Evolutionary conservation across 2,888 invertebrate species (phyloP).

Genomic region (Lithophane socia): DNA sequence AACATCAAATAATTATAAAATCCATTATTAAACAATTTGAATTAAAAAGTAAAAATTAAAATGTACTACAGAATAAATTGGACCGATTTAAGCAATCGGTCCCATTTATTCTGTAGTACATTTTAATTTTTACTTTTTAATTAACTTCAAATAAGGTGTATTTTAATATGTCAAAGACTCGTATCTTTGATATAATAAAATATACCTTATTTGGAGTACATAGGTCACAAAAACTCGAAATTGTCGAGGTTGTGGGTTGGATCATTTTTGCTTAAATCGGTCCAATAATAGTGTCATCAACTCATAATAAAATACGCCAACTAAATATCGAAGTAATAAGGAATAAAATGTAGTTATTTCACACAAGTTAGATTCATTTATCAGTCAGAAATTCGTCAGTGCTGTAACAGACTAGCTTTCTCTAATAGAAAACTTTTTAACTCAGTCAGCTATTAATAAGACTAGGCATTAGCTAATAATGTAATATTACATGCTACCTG

Average conservation of each 20-base stretch:
- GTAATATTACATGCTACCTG: too few species aligned
- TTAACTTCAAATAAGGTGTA: too few species aligned
- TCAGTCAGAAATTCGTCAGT: not conserved
- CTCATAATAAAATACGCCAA: not conserved
- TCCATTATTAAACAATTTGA: not conserved
- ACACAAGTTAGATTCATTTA: not conserved
- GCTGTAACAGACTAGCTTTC: not conserved
- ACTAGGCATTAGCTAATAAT: not conserved
- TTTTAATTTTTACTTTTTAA: too few species aligned
- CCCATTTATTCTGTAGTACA: too few species aligned
- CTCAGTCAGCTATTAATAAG: not conserved
- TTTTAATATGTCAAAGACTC: too few species aligned
- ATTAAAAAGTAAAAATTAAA: not conserved
- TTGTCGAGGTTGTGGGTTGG: too few species aligned
- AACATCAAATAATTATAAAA: not conserved
- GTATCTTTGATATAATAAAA: too few species aligned
- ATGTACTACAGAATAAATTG: not conserved
- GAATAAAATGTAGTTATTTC: not conserved
- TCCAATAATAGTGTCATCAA: too few species aligned
- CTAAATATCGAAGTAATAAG: not conserved
- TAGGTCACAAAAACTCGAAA: too few species aligned
- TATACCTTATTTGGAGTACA: too few species aligned
- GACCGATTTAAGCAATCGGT: too few species aligned
- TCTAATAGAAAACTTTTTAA: not conserved
- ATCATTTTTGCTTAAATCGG: too few species aligned